Conservation (phyloP, 2,888 invertebrate species). For the Amphipoea lucens region DNA sequence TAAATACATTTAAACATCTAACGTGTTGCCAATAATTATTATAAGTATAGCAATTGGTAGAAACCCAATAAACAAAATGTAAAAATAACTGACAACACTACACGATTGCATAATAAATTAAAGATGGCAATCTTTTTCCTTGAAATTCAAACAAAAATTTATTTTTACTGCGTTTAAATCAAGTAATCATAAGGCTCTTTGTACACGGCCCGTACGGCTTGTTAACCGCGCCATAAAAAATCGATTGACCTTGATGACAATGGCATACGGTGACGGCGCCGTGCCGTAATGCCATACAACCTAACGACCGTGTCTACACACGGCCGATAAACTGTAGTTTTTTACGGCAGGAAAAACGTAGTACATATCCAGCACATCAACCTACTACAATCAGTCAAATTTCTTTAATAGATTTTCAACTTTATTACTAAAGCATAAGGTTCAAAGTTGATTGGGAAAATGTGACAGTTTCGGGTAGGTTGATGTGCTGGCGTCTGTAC, state of each 20-base stretch:
- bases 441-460: no score
- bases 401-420: no score
- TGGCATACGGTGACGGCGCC: background rate
- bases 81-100: slow-evolving; percentile 33
- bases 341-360: background rate
- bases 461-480: no score
- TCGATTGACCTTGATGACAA: background rate
- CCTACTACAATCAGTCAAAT: no score
- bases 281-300: background rate
- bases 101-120: slow-evolving; percentile 1
- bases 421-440: no score
- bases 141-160: slow-evolving; percentile 9
- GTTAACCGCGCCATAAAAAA: background rate
- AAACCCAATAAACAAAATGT: slow-evolving; percentile 35
- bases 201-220: background rate
- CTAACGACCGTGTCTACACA: background rate
- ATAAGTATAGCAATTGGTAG: slow-evolving; percentile 26
- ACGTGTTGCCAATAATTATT: slow-evolving; percentile 54
- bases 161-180: slow-evolving; percentile 1
- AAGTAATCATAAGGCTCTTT: background rate
- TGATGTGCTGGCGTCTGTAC: background rate
- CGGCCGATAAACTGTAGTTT: background rate
- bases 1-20: slow-evolving; percentile 25
- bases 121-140: slow-evolving; percentile 20
- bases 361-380: no score